Conservation (phyloP, 2,797 vertebrate genomes). For the Microcaecilia unicolor region DNA sequence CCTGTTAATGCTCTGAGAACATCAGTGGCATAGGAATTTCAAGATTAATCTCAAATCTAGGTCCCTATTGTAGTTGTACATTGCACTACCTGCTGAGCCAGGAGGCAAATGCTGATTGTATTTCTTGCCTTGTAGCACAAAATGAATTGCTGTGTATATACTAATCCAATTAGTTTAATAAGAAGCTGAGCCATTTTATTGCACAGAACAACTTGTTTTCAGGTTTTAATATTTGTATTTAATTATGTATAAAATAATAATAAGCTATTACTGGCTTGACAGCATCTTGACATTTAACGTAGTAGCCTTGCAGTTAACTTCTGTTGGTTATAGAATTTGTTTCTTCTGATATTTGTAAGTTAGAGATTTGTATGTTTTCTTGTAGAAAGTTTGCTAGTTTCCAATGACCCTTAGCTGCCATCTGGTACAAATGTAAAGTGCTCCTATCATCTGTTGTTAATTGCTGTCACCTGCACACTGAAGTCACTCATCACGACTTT, state of each 20-base stretch:
- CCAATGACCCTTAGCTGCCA: conserved; percentile 71
- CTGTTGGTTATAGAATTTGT: conserved; percentile 30
- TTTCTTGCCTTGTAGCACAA: not conserved
- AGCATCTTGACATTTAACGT: conserved; percentile 17
- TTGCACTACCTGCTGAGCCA: too few species aligned
- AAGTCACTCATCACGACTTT: conserved; percentile 56
- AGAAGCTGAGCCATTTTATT: not conserved
- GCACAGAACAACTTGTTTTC: not conserved
- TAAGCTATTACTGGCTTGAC: conserved; percentile 13
- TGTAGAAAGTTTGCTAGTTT: conserved; percentile 39
- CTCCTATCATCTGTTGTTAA: conserved; percentile 82
- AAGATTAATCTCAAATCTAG: too few species aligned
- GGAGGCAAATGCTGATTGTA: conserved; percentile 1
- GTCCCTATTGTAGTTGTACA: too few species aligned
- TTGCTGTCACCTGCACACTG: conserved; percentile 83
- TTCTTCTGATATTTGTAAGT: conserved; percentile 30
- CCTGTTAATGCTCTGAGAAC: too few species aligned
- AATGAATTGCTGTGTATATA: not conserved
- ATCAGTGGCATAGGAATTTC: too few species aligned
- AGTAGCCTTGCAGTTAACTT: conserved; percentile 27
- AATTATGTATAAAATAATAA: conserved; percentile 15
- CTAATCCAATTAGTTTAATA: not conserved
- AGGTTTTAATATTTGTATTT: conserved; percentile 15
- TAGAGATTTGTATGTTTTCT: conserved; percentile 31
- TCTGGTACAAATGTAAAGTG: conserved; percentile 72